Base-by-base conservation (phyloP, 2,113 vertebrate species). In the Eclectus roratus region DNA sequence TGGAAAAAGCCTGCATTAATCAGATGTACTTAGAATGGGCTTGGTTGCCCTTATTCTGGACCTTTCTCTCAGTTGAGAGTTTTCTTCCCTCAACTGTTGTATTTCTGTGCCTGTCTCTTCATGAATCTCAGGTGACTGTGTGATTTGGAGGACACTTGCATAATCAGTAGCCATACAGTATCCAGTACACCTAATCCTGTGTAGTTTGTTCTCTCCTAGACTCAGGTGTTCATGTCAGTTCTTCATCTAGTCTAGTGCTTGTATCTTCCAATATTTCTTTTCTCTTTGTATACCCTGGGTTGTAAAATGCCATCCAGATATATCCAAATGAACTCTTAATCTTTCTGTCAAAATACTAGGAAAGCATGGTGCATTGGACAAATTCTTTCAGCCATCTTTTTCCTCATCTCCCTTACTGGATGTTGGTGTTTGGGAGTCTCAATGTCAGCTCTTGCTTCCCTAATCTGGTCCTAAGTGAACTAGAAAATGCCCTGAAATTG, bases 1-100 rank as follows among this genome's bases (percentile, higher is more conserved):
- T 17, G 25, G n/a, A 21, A 80, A 63, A 74, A 10, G 2, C 3
- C 33, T n/a, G 10, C 37, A 10, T 69, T 49, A 23, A 55, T 61
- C 41, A 53, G 29, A 39, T 77, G 7, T 13, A 53, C n/a, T 46
- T 37, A 61, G 80, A 53, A 66, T 78, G 55, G 0, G 0, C 61
- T 60, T 60, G 18, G 13, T 49, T 88, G 55, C 55, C 37, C 64
- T 86, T 9, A 9, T 68, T 81, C 18, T 88, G 85, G 9, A 35
- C 60, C 82, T 46, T 90, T 44, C 50, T 83, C 18, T 41, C 33
- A 39, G n/a, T 44, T 17, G 39, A 49, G 35, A 11, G 5, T 12
- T 13, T 0, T 91, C 58, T 66, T 74, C 37, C 25, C 35, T 53
- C 4, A 63, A 18, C 25, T 35, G n/a, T 2, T 82, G 33, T 50